A percentile compares a stretch with the other conserved stretches of the same genome.
Conservation (phyloP, 2,113 vertebrate genomes). For the Centropus unirufus region DNA sequence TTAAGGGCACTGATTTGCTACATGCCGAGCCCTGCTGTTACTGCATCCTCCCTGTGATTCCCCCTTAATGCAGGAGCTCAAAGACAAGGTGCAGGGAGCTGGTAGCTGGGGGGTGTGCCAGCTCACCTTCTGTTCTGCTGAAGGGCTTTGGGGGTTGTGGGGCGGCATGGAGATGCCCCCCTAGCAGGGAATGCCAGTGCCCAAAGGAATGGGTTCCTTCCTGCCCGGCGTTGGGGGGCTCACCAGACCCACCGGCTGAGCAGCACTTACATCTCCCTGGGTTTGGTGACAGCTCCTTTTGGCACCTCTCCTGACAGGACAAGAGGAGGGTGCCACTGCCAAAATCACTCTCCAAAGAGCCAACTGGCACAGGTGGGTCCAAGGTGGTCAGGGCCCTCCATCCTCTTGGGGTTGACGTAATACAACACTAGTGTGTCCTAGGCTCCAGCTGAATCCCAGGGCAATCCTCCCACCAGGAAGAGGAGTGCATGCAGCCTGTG, state of each 20-base stretch:
- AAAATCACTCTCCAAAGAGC: neutral
- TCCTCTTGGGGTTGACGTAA: neutral
- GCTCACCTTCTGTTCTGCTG: fast-evolving
- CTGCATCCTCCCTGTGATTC: fast-evolving
- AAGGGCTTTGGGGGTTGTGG: neutral
- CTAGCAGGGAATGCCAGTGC: neutral
- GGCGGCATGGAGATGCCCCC: fast-evolving
- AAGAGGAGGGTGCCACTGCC: neutral
- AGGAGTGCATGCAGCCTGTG: fast-evolving
- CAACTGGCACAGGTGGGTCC: neutral
- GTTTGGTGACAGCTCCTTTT: neutral
- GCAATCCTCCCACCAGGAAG: fast-evolving
- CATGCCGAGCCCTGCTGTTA: neutral
- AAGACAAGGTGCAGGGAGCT: fast-evolving
- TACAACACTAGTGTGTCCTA: neutral
- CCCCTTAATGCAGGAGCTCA: neutral
- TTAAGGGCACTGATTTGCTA: neutral
- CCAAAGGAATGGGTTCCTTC: fast-evolving
- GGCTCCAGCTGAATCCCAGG: neutral
- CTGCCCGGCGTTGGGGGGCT: neutral
- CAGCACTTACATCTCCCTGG: neutral
- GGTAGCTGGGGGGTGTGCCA: fast-evolving
- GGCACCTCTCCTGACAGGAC: fast-evolving
- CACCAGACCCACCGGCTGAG: fast-evolving
- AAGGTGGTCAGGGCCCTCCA: neutral